phyloP scores from a whole-genome alignment of 2,888 invertebrate genomes.

The Furcula furcula region DNA sequence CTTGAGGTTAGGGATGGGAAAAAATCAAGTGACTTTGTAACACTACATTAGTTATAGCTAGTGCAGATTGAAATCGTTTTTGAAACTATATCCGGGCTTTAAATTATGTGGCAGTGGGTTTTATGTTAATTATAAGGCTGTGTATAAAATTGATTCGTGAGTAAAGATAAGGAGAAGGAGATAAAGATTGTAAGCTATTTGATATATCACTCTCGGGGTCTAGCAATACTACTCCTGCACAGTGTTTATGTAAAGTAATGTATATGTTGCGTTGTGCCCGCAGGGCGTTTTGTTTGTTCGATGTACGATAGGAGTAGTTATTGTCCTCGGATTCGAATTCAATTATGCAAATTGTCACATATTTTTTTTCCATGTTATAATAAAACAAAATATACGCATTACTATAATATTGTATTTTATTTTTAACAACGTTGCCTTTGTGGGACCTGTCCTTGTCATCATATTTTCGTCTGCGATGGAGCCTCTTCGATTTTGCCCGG shows the following conservation, averaged over 20 bases:
- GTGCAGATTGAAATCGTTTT: conserved; percentile 44
- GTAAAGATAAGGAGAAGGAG: conserved; percentile 50
- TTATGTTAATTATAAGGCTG: conserved; percentile 70
- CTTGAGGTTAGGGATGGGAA: conserved; percentile 11
- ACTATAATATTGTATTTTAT: conserved; percentile 56
- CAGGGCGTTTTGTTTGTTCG: conserved; percentile 55
- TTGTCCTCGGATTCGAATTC: conserved; percentile 51
- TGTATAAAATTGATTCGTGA: conserved; percentile 66
- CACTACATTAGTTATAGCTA: conserved; percentile 51
- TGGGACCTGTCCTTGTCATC: too few relatives aligned
- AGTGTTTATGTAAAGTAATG: conserved; percentile 47
- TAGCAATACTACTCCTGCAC: conserved; percentile 49
- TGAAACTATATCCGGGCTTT: conserved; percentile 45
- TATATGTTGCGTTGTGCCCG: conserved; percentile 59
- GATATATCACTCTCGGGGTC: conserved; percentile 35
- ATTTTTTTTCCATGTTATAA: conserved; percentile 77
- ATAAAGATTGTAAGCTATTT: conserved; percentile 56
- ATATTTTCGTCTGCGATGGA: too few relatives aligned
- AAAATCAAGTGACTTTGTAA: conserved; percentile 29
- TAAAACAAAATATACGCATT: conserved; percentile 77
- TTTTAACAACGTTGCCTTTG: too few relatives aligned
- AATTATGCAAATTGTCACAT: conserved; percentile 75
- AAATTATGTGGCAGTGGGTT: conserved; percentile 64
- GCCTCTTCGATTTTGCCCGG: too few relatives aligned
- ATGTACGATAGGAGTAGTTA: conserved; percentile 54